Base-by-base conservation (phyloP, 1,140 invertebrate species). In the Brachionus manjavacas region DNA sequence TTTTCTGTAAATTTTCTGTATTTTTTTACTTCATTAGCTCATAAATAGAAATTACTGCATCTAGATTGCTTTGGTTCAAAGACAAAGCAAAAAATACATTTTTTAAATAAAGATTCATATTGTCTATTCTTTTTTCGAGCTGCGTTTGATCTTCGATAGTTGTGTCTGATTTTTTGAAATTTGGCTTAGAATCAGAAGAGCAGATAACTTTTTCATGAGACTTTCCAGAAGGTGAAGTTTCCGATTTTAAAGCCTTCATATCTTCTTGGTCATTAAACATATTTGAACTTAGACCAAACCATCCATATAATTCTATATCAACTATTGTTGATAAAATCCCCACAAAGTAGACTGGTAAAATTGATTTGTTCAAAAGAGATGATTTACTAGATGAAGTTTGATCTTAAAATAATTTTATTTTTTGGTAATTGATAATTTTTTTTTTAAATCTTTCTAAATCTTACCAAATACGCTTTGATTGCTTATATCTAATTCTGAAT, bases 81-180 rank as follows among this genome's bases (percentile, higher is more conserved):
- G 79, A 81, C 20, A 81, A 41, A 12, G 64, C 79, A 81, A 81
- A 81, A 46, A 81, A 81, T 14, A 81, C 31, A 68, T 81, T 81
- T 46, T 64, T 81, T 28, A 81, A 81, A 81, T 81, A 81, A 12
- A 9, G 3, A 43, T 23, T 43, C 79, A 81, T 81, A 41, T 64
- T 23, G 52, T 81, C 79, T 9, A 81, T 43, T 20, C 79, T 28
- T 46, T 60, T 81, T 43, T 81, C 28, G 2, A 81, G 31, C n/a
- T 52, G 52, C 11, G 31, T 81, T 25, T 31, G 31, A 41, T 20
- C 23, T 46, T 60, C 23, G 8, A 0, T 49, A 25, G 16, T 6
- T 11, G 9, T 8, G 9, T 76, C 72, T 8, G 41, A 12, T 35
- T 81, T 68, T 43, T 81, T 81, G 35, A 9, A n/a, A 23, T 20